Percentiles rank a stretch among this genome's conserved stretches.
Evolutionary conservation across 2,797 vertebrate genomes (phyloP).

Genomic region (Masticophis lateralis): DNA sequence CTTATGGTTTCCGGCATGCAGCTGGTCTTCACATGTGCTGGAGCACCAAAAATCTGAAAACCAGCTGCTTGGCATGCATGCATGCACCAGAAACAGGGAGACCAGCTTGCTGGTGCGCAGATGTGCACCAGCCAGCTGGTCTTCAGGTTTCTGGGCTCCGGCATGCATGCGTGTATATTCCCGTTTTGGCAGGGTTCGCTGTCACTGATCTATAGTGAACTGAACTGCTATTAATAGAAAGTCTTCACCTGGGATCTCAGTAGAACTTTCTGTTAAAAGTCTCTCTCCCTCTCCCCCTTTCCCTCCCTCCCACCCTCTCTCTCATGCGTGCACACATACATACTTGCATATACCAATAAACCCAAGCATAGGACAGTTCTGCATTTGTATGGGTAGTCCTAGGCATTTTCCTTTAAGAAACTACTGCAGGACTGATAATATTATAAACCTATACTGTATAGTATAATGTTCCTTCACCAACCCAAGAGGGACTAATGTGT

Average conservation of each 20-base stretch:
- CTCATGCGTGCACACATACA: background rate
- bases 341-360: too few species aligned
- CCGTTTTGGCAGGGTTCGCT: too few species aligned
- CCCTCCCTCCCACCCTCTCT: too few species aligned
- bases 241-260: background rate
- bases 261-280: background rate
- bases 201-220: background rate
- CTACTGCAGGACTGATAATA: background rate
- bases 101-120: too few species aligned
- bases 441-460: background rate
- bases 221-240: constrained; percentile 47
- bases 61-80: too few species aligned
- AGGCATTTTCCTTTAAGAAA: background rate
- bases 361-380: background rate
- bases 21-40: accelerated
- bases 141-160: too few species aligned
- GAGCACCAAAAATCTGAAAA: too few species aligned
- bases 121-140: too few species aligned
- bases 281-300: too few species aligned
- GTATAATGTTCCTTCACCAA: background rate
- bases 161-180: too few species aligned
- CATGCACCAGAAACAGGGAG: too few species aligned
- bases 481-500: background rate
- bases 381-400: background rate
- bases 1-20: too few species aligned